phyloP scores from a whole-genome alignment of 2,797 vertebrate genomes.

The Caiman crocodilus region DNA sequence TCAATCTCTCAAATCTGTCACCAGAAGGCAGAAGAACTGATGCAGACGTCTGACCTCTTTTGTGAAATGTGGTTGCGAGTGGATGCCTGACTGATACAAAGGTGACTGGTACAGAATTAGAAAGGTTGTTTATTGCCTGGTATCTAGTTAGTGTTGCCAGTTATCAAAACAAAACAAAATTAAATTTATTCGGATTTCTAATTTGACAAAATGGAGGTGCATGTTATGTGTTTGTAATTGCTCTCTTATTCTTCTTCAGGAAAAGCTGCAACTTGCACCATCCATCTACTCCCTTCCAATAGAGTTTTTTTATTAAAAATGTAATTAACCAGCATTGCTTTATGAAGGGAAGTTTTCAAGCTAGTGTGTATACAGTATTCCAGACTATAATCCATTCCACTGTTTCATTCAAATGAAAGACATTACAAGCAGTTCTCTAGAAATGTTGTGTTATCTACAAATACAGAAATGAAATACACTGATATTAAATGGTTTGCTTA shows the following conservation, averaged over 20 bases:
- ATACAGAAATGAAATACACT: background rate
- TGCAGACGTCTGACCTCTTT: background rate
- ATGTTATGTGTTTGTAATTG: background rate
- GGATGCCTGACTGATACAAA: background rate
- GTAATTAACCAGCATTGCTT: background rate
- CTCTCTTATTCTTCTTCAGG: background rate
- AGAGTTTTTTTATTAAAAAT: background rate
- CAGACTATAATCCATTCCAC: background rate
- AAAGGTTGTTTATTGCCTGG: fast-evolving
- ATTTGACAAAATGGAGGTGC: background rate
- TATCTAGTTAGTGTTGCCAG: fast-evolving
- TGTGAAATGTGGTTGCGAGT: background rate
- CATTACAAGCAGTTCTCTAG: fast-evolving
- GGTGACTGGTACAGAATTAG: background rate
- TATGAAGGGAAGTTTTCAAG: background rate
- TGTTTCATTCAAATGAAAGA: background rate
- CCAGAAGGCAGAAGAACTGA: background rate
- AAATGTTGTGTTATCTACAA: background rate
- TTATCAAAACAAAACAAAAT: background rate
- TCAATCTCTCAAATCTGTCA: background rate
- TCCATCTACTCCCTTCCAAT: background rate
- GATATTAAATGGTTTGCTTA: background rate
- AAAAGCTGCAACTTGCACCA: background rate
- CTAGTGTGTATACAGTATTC: fast-evolving
- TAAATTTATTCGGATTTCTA: background rate